These are phyloP conservation scores for Sparus aurata DNA, from an alignment of 2,797 vertebrate species.

Conservation along the genomic window DNA sequence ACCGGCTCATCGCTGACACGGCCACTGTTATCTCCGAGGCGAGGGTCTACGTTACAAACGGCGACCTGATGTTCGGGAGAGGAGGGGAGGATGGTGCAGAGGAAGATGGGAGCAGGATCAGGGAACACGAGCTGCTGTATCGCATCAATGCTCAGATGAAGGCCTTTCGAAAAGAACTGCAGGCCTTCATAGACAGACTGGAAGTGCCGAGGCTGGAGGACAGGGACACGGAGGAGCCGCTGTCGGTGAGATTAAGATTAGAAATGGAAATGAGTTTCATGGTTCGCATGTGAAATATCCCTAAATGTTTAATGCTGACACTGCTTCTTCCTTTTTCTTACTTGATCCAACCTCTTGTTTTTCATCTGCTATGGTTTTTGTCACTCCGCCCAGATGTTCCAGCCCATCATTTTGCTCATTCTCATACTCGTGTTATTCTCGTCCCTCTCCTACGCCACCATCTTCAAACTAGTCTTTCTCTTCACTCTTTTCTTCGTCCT, in stretches of 20 bases:
- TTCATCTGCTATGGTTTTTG: slow-evolving; percentile 28
- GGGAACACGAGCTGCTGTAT: slow-evolving; percentile 96
- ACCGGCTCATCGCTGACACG: slow-evolving; percentile 94
- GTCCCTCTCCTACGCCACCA: slow-evolving; percentile 97
- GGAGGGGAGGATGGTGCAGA: slow-evolving; percentile 90
- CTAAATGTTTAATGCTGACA: slow-evolving; percentile 40
- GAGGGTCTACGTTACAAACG: slow-evolving; percentile 91
- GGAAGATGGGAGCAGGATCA: slow-evolving; percentile 91
- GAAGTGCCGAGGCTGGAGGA: slow-evolving; percentile 93
- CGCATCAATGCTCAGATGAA: slow-evolving; percentile 98
- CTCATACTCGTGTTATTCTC: slow-evolving; percentile 99
- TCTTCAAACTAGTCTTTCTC: slow-evolving; percentile 99
- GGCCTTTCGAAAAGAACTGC: slow-evolving; percentile 96
- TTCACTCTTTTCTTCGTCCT: slow-evolving; percentile 99
- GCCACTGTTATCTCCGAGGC: slow-evolving; percentile 95
- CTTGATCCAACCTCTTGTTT: slow-evolving; percentile 45
- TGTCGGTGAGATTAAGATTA: slow-evolving; percentile 92
- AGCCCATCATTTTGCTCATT: slow-evolving; percentile 99
- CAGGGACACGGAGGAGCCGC: slow-evolving; percentile 91
- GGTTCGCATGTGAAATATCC: slow-evolving; percentile 5
- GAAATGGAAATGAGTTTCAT: background rate
- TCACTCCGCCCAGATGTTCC: slow-evolving; percentile 94
- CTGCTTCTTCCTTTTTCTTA: slow-evolving; percentile 55
- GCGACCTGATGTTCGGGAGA: slow-evolving; percentile 90
- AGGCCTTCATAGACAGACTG: slow-evolving; percentile 94